phyloP scores from a whole-genome alignment of 2,113 vertebrate genomes.

The Scalopus aquaticus region DNA sequence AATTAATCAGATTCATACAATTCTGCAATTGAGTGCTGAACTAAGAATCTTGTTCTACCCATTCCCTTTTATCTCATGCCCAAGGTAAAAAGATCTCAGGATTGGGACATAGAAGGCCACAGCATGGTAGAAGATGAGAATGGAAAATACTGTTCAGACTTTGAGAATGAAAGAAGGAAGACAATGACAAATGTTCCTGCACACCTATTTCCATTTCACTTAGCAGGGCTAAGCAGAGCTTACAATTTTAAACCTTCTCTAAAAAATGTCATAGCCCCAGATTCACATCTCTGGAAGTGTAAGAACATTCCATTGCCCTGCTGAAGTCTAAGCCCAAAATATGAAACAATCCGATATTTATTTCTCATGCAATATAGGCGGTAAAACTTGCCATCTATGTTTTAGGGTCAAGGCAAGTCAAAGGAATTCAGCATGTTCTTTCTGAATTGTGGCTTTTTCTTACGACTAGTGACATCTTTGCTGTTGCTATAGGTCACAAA shows the following conservation, averaged over 20 bases:
- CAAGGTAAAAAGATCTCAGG: background rate
- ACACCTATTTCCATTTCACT: background rate
- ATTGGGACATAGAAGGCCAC: background rate
- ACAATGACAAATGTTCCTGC: background rate
- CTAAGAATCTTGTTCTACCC: background rate
- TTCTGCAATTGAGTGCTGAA: constrained; percentile 29
- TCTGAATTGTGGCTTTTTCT: background rate
- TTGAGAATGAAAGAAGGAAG: background rate
- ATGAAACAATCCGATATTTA: background rate
- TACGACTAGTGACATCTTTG: background rate
- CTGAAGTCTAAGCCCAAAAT: background rate
- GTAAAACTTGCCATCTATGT: background rate
- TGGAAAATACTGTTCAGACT: background rate
- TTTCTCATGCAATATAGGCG: background rate
- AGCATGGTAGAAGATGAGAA: background rate
- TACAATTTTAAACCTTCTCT: background rate
- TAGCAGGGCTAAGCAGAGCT: background rate
- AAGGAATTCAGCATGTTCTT: background rate
- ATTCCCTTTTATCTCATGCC: background rate
- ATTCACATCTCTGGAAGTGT: background rate
- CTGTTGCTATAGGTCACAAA: background rate
- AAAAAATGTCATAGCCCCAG: background rate
- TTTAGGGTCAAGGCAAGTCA: background rate
- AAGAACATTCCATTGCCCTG: background rate
- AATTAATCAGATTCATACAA: constrained; percentile 72